Percentiles rank a stretch among this genome's conserved stretches.
phyloP scores from a whole-genome alignment of 2,797 vertebrate genomes.

The Buphagus erythrorhynchus region DNA sequence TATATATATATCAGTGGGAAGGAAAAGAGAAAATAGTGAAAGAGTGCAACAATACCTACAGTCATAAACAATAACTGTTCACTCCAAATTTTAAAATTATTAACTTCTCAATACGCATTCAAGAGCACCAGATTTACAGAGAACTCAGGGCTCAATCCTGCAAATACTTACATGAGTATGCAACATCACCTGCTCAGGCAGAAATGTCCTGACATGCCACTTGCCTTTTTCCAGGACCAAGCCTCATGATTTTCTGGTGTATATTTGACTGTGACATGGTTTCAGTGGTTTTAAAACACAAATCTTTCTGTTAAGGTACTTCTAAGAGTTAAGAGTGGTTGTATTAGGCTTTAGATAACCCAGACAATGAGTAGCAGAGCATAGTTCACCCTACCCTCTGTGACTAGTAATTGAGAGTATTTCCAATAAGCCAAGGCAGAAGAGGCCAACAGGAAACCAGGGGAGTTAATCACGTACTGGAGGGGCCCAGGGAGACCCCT shows the following conservation, averaged over 20 bases:
- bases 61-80: slow-evolving; percentile 44
- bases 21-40: slow-evolving; percentile 60
- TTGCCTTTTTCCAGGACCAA: slow-evolving; percentile 32
- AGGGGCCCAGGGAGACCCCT: background rate
- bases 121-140: background rate
- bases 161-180: background rate
- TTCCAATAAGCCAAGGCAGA: background rate
- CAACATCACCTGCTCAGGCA: background rate
- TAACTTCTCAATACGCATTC: background rate
- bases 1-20: slow-evolving; percentile 30
- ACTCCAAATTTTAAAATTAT: slow-evolving; percentile 31
- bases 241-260: background rate
- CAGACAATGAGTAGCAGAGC: slow-evolving; percentile 19
- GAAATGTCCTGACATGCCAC: background rate
- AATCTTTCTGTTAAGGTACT: background rate
- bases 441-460: background rate
- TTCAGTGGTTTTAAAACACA: slow-evolving; percentile 10
- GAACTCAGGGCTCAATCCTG: background rate
- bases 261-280: background rate
- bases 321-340: background rate
- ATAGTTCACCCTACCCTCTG: background rate
- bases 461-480: background rate
- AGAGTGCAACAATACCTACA: slow-evolving; percentile 36
- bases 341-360: background rate
- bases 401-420: background rate